These are phyloP conservation scores for Agrotis segetum DNA, from an alignment of 2,888 invertebrate species.

Conservation along the genomic window DNA sequence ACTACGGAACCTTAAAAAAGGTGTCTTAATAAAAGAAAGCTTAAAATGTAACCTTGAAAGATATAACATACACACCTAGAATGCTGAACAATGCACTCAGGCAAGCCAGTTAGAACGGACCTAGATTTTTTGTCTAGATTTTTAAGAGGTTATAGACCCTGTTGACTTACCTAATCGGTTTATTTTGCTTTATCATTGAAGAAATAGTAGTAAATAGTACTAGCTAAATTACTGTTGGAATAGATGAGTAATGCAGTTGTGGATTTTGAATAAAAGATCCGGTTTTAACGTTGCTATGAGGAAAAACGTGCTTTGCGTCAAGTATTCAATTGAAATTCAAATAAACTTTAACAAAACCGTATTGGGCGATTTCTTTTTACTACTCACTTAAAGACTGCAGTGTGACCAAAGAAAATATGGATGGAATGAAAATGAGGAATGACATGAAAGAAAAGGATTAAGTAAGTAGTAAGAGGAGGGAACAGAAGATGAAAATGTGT, in stretches of 20 bases:
- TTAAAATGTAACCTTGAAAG: background rate
- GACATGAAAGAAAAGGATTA: no score
- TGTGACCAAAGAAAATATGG: no score
- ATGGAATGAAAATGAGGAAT: background rate
- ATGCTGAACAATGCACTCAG: constrained; percentile 49
- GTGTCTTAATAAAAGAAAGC: background rate
- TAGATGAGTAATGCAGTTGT: constrained; percentile 39
- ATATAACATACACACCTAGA: constrained; percentile 31
- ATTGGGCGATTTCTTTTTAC: background rate
- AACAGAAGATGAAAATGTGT: no score
- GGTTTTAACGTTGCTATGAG: background rate
- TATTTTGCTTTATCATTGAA: constrained; percentile 42
- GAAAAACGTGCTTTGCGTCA: constrained; percentile 4
- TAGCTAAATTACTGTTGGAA: constrained; percentile 25
- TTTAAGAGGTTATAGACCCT: constrained; percentile 56
- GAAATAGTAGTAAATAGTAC: constrained; percentile 32
- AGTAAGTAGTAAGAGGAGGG: no score
- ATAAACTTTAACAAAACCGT: background rate
- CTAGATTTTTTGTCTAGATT: constrained; percentile 62
- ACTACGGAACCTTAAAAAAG: no score
- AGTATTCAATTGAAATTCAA: background rate
- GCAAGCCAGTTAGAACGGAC: constrained; percentile 35
- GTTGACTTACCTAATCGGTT: constrained; percentile 36
- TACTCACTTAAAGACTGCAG: background rate
- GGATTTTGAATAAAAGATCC: constrained; percentile 23